Base-by-base conservation (phyloP, 35 echinoderm and acorn worm species). In the Apostichopus parvimensis region DNA sequence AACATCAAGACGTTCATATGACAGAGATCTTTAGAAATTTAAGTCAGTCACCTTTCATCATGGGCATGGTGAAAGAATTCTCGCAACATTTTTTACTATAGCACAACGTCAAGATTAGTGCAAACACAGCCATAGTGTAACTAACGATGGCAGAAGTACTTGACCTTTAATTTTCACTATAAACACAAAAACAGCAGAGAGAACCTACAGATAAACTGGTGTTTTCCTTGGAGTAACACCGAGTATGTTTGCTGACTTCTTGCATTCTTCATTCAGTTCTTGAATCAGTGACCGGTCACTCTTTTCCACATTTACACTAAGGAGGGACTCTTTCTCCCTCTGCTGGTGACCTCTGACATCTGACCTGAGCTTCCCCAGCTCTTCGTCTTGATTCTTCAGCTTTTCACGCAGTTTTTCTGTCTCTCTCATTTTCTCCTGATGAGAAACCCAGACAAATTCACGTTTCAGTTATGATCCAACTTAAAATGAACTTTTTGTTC, bases 181-280 rank as follows among this genome's bases (percentile, higher is more conserved):
- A 0, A 45, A 45, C 34, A 45, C 34, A 59, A 13, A 26, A 59
- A 17, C 34, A 45, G 34, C 34, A 45, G 3, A 45, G 34, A 7
- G 14, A 87, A 87, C 66, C 71, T 80, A 95, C 94, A 73, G 66
- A 62, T 91, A 90, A 1, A 91, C 58, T 11, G 87, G 68, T 14
- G 93, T 70, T 86, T 93, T 91, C 14, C 95, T 80, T 80, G 96
- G 91, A 4, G 95, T 81, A 0, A 77, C 58, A 23, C 93, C 93
- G 1, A 96, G 56, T n/a, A 96, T 55, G 14, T 70, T 81, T 18
- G 93, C 90, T 1, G 94, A 93, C 82, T 93, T 94, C 71, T 92
- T 92, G 73, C 97, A 96, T 89, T 96, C 97, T 70, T 98, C 95
- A 82, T 94, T 98, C 13, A 98, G 78, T 59, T 98, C 95, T 20